A percentile compares a stretch with the other conserved stretches of the same genome.
Evolutionary conservation across 2,888 invertebrate genomes (phyloP).

Genomic region (Blomia tropicalis): DNA sequence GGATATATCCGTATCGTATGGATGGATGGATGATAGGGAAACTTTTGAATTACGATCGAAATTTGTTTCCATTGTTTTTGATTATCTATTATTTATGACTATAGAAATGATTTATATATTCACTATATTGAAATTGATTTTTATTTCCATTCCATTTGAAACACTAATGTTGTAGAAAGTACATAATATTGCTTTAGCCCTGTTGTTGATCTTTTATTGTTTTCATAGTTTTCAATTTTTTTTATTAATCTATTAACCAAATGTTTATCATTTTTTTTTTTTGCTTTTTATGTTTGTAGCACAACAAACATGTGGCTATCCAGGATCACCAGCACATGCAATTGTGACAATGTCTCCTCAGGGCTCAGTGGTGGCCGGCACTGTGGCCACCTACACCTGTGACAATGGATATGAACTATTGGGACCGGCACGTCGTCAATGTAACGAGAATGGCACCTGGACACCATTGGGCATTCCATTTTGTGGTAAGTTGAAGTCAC

Average conservation of each 20-base stretch:
- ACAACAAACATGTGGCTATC: constrained; percentile 52
- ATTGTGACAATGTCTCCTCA: constrained; percentile 53
- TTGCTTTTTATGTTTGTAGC: too few species aligned
- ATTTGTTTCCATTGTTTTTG: too few species aligned
- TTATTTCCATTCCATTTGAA: too few species aligned
- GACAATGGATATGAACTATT: constrained; percentile 76
- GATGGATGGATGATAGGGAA: too few species aligned
- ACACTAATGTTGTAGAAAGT: too few species aligned
- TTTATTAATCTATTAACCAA: neutral
- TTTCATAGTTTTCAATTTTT: neutral
- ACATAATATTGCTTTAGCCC: too few species aligned
- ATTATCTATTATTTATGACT: too few species aligned
- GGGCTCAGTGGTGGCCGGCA: constrained; percentile 46
- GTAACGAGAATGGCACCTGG: constrained; percentile 58
- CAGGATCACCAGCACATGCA: constrained; percentile 77
- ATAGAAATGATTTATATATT: too few species aligned
- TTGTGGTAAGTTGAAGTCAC: constrained; percentile 70
- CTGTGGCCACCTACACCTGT: constrained; percentile 65
- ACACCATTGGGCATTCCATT: constrained; percentile 77
- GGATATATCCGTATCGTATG: too few species aligned
- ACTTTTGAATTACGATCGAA: too few species aligned
- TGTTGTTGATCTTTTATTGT: neutral
- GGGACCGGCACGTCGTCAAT: constrained; percentile 64
- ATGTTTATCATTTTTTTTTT: neutral
- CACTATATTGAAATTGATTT: too few species aligned